phyloP scores from a whole-genome alignment of 2,797 vertebrate genomes.

The Varecia variegata region DNA sequence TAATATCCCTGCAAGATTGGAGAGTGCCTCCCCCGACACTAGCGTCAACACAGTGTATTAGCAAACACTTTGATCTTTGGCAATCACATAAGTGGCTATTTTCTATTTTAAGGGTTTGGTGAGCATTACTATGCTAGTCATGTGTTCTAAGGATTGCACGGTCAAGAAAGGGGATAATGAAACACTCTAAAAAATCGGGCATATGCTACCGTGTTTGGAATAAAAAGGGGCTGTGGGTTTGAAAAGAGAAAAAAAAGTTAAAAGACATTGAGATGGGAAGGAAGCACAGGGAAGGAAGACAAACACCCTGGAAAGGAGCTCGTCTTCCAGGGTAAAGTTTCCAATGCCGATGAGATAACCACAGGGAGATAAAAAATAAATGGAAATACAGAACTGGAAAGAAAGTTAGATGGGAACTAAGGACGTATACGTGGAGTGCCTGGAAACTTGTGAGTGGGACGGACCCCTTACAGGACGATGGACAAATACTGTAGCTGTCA shows the following conservation, averaged over 20 bases:
- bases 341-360: not conserved
- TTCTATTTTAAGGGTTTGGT: not conserved
- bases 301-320: not conserved
- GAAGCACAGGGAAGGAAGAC: not conserved
- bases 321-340: conserved; percentile 37
- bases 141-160: not conserved
- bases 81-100: not conserved
- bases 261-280: not conserved
- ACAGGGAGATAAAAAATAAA: not conserved
- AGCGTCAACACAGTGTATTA: not conserved
- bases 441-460: not conserved
- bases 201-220: not conserved
- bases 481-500: not conserved
- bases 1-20: not conserved
- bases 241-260: not conserved
- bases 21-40: not conserved
- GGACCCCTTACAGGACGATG: not conserved
- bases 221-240: not conserved
- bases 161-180: not conserved
- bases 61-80: not conserved
- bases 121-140: not conserved
- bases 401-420: not conserved
- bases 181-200: not conserved
- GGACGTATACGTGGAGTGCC: not conserved
- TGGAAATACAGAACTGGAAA: conserved; percentile 30